Evolutionary conservation across 2,888 invertebrate genomes (phyloP).

Genomic region (Cyclophora punctaria): DNA sequence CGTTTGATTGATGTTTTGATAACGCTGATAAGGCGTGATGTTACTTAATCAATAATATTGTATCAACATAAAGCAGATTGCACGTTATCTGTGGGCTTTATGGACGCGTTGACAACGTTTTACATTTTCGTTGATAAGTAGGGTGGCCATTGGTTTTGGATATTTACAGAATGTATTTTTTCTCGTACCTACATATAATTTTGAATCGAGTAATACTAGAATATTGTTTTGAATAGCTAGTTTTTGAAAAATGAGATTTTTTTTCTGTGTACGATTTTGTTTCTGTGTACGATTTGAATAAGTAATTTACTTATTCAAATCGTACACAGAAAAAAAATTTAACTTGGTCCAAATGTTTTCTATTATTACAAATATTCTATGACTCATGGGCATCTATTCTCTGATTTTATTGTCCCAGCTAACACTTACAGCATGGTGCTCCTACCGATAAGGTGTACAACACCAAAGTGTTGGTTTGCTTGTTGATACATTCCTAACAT

Average conservation of each 20-base stretch:
- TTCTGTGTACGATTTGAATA: too few relatives aligned
- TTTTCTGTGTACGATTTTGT: too few relatives aligned
- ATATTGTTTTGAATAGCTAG: too few relatives aligned
- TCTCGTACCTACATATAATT: too few relatives aligned
- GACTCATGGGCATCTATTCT: background rate
- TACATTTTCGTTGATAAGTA: constrained; percentile 31
- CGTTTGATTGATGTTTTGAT: constrained; percentile 17
- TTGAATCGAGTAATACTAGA: too few relatives aligned
- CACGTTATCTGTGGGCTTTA: constrained; percentile 28
- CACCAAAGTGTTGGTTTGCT: too few relatives aligned
- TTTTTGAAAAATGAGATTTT: too few relatives aligned
- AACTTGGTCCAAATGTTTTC: too few relatives aligned
- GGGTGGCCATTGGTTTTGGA: background rate
- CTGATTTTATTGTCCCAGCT: background rate
- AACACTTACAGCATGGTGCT: background rate
- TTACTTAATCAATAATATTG: constrained; percentile 32
- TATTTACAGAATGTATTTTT: background rate
- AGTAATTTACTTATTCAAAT: too few relatives aligned
- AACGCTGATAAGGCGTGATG: constrained; percentile 15
- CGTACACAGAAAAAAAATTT: too few relatives aligned
- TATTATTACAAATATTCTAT: too few relatives aligned
- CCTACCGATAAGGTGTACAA: background rate
- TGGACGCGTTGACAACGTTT: constrained; percentile 53
- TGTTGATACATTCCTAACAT: too few relatives aligned
- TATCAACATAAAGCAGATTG: constrained; percentile 27